Evolutionary conservation across 2,113 vertebrate species (phyloP), one percentile per base, ranked within the genome.

Genomic region (Seriola rivoliana): DNA sequence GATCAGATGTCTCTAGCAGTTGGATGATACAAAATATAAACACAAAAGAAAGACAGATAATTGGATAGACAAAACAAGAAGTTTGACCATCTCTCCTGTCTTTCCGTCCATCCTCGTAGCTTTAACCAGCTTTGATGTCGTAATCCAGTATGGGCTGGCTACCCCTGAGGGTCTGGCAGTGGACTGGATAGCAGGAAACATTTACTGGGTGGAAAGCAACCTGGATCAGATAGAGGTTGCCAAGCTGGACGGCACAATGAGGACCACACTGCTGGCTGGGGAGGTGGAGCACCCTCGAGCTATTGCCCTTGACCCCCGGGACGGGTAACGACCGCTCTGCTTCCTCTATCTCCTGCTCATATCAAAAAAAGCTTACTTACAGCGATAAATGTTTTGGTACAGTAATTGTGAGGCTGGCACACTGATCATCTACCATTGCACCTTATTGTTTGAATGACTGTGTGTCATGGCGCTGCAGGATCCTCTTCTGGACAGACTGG

Each of bases 171-270:
- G 98, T 2, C 92, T 99, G 93, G 98, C 98, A 0, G 98, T 99
- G 58, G 98, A 99, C 93, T 99, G 98, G 98, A 99, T 99, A 5
- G 98, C 98, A 0, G 98, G 98, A 85, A 99, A 99, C 92, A 99
- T 99, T 93, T 99, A 99, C 95, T 99, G 98, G 98, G 98, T 99
- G 76, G 98, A 99, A 94, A 99, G 98, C 90, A 99, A 99, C 93
- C 93, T 99, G 93, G 98, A 99, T 93, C 98, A 99, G 94, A 99
- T 99, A 0, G 98, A 99, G 73, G 98, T 99, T 89, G 98, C 98
- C 91, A 99, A 97, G 82, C 92, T 99, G 88, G 96, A 99, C 0
- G 98, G 98, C 66, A 97, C 96, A 79, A 99, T 99, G 95, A 78
- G 98, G 50, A 99, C 97, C 63, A 99, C 98, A 0, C 96, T 99